Evolutionary conservation across 2,797 vertebrate genomes (phyloP).

Genomic region (Oryzias sinensis): DNA sequence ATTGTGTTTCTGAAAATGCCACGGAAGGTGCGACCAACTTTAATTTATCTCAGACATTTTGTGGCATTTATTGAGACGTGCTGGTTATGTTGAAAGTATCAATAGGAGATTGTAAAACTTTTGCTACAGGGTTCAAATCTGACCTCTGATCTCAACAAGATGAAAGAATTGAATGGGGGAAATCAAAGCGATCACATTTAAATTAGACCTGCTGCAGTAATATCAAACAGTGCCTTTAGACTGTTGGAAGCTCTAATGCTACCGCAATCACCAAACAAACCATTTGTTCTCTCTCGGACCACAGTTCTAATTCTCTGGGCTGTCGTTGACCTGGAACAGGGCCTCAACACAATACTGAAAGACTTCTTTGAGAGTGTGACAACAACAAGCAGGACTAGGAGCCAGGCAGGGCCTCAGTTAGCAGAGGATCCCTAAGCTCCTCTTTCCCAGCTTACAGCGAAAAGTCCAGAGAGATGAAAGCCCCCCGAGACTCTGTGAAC

Average conservation of each 20-base stretch:
- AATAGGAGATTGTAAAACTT: slow-evolving; percentile 44
- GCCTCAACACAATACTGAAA: slow-evolving; percentile 75
- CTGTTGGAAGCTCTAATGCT: slow-evolving; percentile 65
- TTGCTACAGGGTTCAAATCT: slow-evolving; percentile 17
- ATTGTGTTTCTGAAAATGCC: slow-evolving; percentile 75
- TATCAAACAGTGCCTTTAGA: slow-evolving; percentile 44
- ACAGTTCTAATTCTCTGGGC: slow-evolving; percentile 68
- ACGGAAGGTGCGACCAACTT: slow-evolving; percentile 65
- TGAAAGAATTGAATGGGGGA: slow-evolving; percentile 26
- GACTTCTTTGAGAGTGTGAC: slow-evolving; percentile 71
- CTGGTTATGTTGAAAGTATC: slow-evolving; percentile 47
- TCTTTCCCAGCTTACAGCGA: slow-evolving; percentile 73
- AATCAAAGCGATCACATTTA: slow-evolving; percentile 33
- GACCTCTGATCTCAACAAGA: slow-evolving; percentile 21
- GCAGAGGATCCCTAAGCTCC: slow-evolving; percentile 70
- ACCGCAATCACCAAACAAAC: slow-evolving; percentile 74
- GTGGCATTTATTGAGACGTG: slow-evolving; percentile 67
- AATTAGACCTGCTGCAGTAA: slow-evolving; percentile 53
- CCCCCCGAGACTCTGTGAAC: slow-evolving; percentile 64
- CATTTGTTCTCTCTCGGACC: slow-evolving; percentile 72
- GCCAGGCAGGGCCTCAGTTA: slow-evolving; percentile 37
- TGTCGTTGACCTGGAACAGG: slow-evolving; percentile 72
- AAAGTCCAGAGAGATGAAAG: slow-evolving; percentile 73
- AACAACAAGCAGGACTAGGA: slow-evolving; percentile 47
- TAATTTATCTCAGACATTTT: slow-evolving; percentile 69